A percentile compares a stretch with the other conserved stretches of the same genome.
Conservation (phyloP, 2,113 vertebrate genomes). For the Catharus bicknelli region DNA sequence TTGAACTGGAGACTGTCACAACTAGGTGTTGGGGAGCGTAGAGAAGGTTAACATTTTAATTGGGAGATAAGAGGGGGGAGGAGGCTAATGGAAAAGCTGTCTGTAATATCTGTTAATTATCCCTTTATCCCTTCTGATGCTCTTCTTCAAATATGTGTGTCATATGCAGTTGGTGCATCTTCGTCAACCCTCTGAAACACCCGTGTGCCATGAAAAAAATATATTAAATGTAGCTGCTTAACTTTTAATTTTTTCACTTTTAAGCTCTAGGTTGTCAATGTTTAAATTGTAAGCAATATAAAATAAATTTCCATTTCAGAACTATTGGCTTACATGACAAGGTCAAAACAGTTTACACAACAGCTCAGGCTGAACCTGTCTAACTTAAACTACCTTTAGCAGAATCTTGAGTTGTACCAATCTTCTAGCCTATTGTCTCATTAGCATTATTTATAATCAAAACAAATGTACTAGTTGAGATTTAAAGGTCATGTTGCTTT, state of each 20-base stretch:
- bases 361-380: neutral
- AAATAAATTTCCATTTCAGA: neutral
- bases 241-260: neutral
- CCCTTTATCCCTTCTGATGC: neutral
- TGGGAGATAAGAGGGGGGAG: neutral
- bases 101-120: neutral
- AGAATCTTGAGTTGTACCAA: neutral
- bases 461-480: neutral
- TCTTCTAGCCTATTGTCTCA: neutral
- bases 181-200: neutral
- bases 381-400: neutral
- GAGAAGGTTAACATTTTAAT: neutral
- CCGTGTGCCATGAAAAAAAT: neutral
- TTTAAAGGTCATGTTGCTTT: neutral
- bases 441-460: neutral
- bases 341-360: neutral
- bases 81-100: neutral
- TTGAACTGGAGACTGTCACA: neutral
- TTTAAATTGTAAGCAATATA: neutral
- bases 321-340: neutral
- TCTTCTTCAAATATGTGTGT: neutral
- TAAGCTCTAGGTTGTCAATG: neutral
- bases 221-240: neutral
- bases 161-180: neutral
- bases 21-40: neutral